Conservation (phyloP, 2,888 invertebrate species). For the Ornithoptera alexandrae region DNA sequence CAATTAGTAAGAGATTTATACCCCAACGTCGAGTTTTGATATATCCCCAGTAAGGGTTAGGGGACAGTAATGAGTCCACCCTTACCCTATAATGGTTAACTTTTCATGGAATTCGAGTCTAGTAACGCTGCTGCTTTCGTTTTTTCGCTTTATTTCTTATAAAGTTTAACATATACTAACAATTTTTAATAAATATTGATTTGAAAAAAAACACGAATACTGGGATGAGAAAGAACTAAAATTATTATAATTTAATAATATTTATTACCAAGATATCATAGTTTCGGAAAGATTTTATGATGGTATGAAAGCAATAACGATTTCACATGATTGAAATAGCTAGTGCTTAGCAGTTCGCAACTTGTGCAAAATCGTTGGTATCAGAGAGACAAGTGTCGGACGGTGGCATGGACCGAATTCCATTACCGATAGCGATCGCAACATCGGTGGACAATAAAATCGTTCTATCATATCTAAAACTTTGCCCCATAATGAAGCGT, state of each 20-base stretch:
- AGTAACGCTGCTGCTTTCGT: not conserved
- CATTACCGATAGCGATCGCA: conserved; percentile 77
- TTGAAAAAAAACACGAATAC: not conserved
- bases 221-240: not conserved
- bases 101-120: conserved; percentile 40
- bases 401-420: conserved; percentile 56
- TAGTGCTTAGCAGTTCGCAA: conserved; percentile 43
- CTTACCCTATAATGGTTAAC: conserved; percentile 55
- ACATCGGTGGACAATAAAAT: conserved; percentile 79
- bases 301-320: conserved; percentile 21
- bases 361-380: conserved; percentile 50
- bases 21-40: conserved; percentile 54
- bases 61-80: conserved; percentile 44
- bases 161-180: not conserved
- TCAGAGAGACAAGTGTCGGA: conserved; percentile 44
- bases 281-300: conserved; percentile 11
- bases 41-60: conserved; percentile 47
- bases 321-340: conserved; percentile 15
- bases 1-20: conserved; percentile 73
- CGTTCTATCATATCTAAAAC: conserved; percentile 79
- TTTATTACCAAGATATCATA: not conserved
- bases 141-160: not conserved
- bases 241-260: not conserved
- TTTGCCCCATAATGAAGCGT: conserved; percentile 80
- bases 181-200: not conserved